Conservation (phyloP, 2,797 vertebrate genomes). For the Vultur gryphus region DNA sequence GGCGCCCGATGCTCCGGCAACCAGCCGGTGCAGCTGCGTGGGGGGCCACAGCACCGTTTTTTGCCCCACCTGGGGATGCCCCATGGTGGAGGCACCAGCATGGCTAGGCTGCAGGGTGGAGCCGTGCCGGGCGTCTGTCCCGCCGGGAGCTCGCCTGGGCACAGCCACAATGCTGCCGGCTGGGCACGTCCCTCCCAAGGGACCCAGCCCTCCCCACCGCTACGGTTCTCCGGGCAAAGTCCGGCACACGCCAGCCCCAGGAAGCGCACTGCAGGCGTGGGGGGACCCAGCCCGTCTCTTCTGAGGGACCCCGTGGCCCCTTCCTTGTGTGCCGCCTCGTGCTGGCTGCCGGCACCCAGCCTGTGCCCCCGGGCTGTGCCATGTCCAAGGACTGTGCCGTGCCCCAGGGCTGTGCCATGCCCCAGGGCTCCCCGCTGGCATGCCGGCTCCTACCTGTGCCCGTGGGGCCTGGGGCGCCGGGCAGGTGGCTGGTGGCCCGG, state of each 20-base stretch:
- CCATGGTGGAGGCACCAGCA: neutral
- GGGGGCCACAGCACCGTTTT: fast-evolving
- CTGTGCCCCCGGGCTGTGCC: neutral
- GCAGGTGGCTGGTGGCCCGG: neutral
- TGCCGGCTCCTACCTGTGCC: slow-evolving; percentile 29
- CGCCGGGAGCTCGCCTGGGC: neutral
- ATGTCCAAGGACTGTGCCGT: neutral
- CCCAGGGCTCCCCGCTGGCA: neutral
- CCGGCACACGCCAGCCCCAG: neutral
- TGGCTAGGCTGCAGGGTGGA: neutral
- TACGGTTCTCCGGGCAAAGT: neutral
- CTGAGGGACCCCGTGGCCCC: neutral
- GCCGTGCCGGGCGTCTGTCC: neutral
- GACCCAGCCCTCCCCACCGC: neutral
- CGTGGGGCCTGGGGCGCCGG: neutral
- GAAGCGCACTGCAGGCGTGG: fast-evolving
- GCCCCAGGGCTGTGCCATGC: neutral
- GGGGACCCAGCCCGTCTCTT: neutral
- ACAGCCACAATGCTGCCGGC: neutral
- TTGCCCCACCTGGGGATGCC: neutral
- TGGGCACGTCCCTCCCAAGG: neutral
- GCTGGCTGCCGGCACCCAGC: neutral
- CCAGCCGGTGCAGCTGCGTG: fast-evolving
- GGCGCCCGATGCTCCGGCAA: neutral
- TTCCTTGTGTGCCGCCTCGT: neutral